Evolutionary conservation across 2,797 vertebrate species (phyloP).

Genomic region (Simalia tracyae): DNA sequence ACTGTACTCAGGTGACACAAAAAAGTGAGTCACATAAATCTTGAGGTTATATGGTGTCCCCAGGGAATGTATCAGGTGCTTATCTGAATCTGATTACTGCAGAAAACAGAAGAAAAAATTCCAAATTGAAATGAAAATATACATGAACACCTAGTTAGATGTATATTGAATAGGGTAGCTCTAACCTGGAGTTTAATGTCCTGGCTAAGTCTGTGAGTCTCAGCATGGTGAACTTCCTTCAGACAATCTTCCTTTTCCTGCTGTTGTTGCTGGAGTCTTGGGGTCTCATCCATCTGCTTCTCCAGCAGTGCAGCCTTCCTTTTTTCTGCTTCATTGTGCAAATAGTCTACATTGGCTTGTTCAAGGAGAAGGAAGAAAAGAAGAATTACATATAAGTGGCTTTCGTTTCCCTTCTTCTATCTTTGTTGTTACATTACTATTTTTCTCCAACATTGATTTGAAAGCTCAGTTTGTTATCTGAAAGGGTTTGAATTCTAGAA

Average conservation of each 20-base stretch:
- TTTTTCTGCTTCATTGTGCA: conserved; percentile 31
- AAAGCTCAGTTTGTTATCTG: not conserved
- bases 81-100: not conserved
- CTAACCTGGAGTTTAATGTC: conserved; percentile 52
- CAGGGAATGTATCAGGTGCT: too few species aligned
- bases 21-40: not conserved
- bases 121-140: not conserved
- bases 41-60: not conserved
- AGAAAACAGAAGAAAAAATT: not conserved
- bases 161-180: not conserved
- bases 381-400: not conserved
- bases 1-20: not conserved
- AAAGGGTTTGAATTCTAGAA: not conserved
- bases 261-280: conserved; percentile 54
- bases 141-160: not conserved
- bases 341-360: not conserved
- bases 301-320: conserved; percentile 5
- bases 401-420: not conserved
- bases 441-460: too few species aligned
- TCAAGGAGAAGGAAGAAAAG: not conserved
- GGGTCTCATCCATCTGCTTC: conserved; percentile 9
- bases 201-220: conserved; percentile 62
- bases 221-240: conserved; percentile 67
- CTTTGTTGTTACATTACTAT: not conserved
- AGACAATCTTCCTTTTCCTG: conserved; percentile 70